These are phyloP conservation scores for Sylvietta virens DNA, from an alignment of 2,113 vertebrate species.

Conservation along the genomic window DNA sequence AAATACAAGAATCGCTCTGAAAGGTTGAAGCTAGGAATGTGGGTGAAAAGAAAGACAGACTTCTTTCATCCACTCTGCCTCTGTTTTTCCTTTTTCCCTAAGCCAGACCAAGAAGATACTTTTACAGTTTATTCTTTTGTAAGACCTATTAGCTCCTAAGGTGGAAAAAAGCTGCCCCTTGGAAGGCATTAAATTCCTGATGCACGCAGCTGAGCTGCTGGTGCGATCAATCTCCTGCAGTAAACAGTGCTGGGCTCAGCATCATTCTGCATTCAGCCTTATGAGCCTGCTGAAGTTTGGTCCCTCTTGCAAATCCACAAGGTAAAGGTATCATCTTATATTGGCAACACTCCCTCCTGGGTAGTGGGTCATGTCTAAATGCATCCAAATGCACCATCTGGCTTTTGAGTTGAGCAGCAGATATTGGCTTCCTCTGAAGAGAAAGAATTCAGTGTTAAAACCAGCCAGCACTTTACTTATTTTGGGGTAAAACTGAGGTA, in stretches of 20 bases:
- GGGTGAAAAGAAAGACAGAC: not conserved
- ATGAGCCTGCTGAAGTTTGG: not conserved
- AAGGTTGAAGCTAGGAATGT: not conserved
- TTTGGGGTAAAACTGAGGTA: not conserved
- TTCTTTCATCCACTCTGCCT: not conserved
- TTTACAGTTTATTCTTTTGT: not conserved
- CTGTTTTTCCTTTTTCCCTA: not conserved
- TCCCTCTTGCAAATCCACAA: not conserved
- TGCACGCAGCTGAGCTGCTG: not conserved
- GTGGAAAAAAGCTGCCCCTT: not conserved
- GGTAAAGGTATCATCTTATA: not conserved
- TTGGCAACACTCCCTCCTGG: not conserved
- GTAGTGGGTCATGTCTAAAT: constrained; percentile 13
- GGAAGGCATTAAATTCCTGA: not conserved
- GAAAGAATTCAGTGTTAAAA: not conserved
- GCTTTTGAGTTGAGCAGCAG: not conserved
- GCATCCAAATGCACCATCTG: constrained; percentile 1
- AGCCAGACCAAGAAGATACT: not conserved
- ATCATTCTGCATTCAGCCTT: not conserved
- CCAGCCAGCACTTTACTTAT: not conserved
- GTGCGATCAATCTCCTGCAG: not conserved
- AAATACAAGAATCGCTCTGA: not conserved
- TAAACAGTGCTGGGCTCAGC: not conserved
- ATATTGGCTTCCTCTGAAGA: not conserved
- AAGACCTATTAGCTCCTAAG: not conserved